A percentile compares a stretch with the other conserved stretches of the same genome.
Conservation (phyloP, 2,113 vertebrate genomes). For the Nibea coibor region DNA sequence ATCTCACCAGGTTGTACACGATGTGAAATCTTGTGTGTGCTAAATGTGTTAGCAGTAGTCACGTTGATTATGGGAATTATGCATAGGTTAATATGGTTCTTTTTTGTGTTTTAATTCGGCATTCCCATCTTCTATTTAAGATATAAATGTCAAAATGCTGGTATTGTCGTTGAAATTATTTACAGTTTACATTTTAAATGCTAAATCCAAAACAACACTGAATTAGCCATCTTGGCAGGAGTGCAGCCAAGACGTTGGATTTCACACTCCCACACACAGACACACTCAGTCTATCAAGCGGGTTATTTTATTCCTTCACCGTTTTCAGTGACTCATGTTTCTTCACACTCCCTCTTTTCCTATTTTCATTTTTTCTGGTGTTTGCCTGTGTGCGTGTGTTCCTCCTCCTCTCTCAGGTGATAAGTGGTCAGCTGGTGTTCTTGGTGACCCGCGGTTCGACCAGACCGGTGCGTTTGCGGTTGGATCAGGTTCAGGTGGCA, state of each 20-base stretch:
- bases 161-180: background rate
- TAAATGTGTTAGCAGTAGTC: constrained; percentile 2
- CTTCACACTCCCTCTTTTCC: background rate
- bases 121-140: background rate
- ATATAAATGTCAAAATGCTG: background rate
- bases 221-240: constrained; percentile 3
- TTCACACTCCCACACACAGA: constrained; percentile 18
- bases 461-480: constrained; percentile 86
- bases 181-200: background rate
- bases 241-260: constrained; percentile 14
- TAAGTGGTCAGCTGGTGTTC: constrained; percentile 91
- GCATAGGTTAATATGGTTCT: background rate
- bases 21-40: background rate
- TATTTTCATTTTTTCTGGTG: background rate
- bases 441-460: constrained; percentile 87
- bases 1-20: background rate
- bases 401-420: constrained; percentile 82
- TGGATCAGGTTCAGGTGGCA: constrained; percentile 92
- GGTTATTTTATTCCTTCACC: background rate
- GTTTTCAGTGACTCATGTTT: background rate
- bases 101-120: background rate
- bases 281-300: background rate
- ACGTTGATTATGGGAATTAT: background rate
- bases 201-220: constrained; percentile 3
- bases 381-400: background rate